phyloP scores from a whole-genome alignment of 1,140 invertebrate species.

The Stratiolaelaps scimitus region DNA sequence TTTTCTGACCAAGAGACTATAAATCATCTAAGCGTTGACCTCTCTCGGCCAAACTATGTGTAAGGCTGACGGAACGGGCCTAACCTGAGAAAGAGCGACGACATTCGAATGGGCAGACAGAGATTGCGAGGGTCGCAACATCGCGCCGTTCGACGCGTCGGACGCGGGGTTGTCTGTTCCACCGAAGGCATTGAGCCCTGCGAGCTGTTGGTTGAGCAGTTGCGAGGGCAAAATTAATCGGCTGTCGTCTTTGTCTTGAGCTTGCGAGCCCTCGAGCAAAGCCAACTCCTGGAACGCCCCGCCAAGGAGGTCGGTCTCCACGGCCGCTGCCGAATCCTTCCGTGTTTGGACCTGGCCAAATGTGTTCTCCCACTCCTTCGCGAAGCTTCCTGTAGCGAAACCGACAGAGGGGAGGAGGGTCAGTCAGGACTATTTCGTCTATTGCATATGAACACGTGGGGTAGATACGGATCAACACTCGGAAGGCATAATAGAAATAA shows the following conservation, averaged over 20 bases:
- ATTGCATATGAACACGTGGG: too few species aligned
- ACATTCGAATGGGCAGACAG: too few species aligned
- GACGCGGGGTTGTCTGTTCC: neutral
- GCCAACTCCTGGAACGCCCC: constrained; percentile 17
- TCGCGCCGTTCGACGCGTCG: too few species aligned
- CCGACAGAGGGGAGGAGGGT: neutral
- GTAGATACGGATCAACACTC: too few species aligned
- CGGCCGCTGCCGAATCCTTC: neutral
- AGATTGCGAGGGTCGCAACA: too few species aligned
- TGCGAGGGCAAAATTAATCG: constrained; percentile 22
- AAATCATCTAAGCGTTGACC: too few species aligned
- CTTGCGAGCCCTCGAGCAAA: neutral
- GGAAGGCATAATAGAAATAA: too few species aligned
- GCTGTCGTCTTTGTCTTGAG: neutral
- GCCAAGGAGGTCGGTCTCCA: constrained; percentile 6
- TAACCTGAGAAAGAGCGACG: too few species aligned
- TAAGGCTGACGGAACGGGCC: too few species aligned
- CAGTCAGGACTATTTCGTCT: too few species aligned
- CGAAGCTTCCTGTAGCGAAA: constrained; percentile 10
- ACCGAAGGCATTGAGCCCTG: constrained; percentile 6
- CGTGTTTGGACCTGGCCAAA: neutral
- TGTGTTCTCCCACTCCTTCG: constrained; percentile 24
- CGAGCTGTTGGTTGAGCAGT: constrained; percentile 17
- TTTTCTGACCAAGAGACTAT: too few species aligned
- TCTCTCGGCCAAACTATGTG: too few species aligned